Evolutionary conservation across 2,797 vertebrate species (phyloP).

Genomic region (Trematomus bernacchii): DNA sequence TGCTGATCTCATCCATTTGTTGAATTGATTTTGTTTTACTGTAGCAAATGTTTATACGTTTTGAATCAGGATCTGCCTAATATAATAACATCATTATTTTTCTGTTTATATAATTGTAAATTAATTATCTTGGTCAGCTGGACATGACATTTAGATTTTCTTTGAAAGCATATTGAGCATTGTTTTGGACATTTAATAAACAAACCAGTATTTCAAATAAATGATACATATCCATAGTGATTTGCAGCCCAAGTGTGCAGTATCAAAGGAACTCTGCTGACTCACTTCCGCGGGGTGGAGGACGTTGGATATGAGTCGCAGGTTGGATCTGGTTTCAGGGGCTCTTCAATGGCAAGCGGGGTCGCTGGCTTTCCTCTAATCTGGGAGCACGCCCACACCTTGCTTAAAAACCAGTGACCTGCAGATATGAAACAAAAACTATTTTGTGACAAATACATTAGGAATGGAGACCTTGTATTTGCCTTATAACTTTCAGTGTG

Average conservation of each 20-base stretch:
- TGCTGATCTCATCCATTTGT: not conserved
- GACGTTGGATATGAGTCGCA: constrained; percentile 47
- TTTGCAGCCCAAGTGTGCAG: not conserved
- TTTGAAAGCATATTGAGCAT: too few relatives aligned
- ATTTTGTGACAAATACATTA: not conserved
- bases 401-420: constrained; percentile 84
- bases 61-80: not conserved
- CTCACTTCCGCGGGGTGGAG: constrained; percentile 86
- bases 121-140: not conserved
- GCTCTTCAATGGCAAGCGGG: constrained; percentile 37
- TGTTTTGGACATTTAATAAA: not conserved
- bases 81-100: not conserved
- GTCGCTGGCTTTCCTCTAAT: constrained; percentile 2
- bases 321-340: constrained; percentile 18
- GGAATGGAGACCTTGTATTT: not conserved
- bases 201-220: not conserved
- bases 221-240: too few relatives aligned
- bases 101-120: not conserved
- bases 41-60: not conserved
- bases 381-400: constrained; percentile 31
- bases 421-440: not conserved
- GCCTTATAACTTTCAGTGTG: not conserved
- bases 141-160: not conserved
- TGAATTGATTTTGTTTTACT: not conserved
- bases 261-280: not conserved